Evolutionary conservation across 2,888 invertebrate genomes (phyloP).

Genomic region (Cerastis rubricosa): DNA sequence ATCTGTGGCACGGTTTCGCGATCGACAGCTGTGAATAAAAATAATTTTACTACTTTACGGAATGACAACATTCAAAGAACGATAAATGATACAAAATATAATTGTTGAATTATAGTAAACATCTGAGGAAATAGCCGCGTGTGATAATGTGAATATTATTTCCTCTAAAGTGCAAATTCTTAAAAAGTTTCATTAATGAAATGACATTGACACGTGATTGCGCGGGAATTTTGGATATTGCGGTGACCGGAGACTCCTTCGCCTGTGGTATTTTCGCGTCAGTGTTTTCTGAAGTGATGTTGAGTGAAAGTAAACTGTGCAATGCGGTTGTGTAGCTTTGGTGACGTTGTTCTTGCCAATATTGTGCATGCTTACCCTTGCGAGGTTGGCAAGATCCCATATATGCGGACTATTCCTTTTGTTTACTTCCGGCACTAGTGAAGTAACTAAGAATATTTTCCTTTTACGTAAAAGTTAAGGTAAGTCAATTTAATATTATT

Average conservation of each 20-base stretch:
- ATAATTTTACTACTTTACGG: conserved; percentile 69
- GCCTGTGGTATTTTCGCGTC: conserved; percentile 48
- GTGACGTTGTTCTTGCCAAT: conserved; percentile 78
- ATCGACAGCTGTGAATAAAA: conserved; percentile 72
- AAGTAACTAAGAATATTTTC: conserved; percentile 53
- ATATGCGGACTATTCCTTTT: conserved; percentile 77
- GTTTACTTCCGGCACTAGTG: conserved; percentile 74
- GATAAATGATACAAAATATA: conserved; percentile 67
- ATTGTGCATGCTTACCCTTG: conserved; percentile 75
- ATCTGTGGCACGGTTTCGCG: conserved; percentile 74
- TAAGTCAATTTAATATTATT: conserved; percentile 36
- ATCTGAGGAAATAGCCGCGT: conserved; percentile 61
- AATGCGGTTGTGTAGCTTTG: conserved; percentile 75
- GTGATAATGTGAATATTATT: conserved; percentile 65
- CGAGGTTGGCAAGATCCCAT: conserved; percentile 83
- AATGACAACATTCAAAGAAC: conserved; percentile 67
- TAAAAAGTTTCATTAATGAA: conserved; percentile 64
- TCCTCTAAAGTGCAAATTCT: conserved; percentile 59
- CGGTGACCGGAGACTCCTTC: conserved; percentile 30
- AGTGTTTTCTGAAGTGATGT: conserved; percentile 69
- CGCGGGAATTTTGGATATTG: conserved; percentile 82
- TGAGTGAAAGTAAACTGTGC: conserved; percentile 84
- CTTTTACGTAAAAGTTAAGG: conserved; percentile 44
- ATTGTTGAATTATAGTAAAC: conserved; percentile 29
- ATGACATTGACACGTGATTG: conserved; percentile 83